A percentile compares a stretch with the other conserved stretches of the same genome.
Evolutionary conservation across 2,797 vertebrate genomes (phyloP).

Genomic region (Orientallactaga sibirica): DNA sequence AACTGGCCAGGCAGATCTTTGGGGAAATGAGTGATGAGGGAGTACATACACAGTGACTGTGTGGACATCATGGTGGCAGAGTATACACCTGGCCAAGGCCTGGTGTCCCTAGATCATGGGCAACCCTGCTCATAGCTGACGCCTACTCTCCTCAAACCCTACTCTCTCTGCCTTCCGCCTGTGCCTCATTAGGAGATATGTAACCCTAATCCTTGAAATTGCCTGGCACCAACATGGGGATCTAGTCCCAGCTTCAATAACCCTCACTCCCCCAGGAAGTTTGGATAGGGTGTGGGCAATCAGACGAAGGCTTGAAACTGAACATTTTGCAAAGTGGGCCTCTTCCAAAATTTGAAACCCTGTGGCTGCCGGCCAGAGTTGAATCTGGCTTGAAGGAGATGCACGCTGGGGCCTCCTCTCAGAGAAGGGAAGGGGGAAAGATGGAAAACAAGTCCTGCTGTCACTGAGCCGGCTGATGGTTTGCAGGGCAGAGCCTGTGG

Average conservation of each 20-base stretch:
- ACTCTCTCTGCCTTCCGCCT: background rate
- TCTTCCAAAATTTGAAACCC: constrained; percentile 64
- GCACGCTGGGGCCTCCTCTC: background rate
- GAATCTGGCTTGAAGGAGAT: background rate
- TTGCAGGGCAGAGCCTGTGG: background rate
- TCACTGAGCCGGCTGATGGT: background rate
- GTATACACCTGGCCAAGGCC: background rate
- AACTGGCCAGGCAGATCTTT: fast-evolving
- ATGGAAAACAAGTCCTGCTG: background rate
- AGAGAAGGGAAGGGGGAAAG: background rate
- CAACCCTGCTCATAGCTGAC: background rate
- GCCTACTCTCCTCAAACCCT: background rate
- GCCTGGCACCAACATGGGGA: background rate
- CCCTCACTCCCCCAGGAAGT: constrained; percentile 63
- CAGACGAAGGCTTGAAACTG: background rate
- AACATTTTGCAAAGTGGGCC: constrained; percentile 41
- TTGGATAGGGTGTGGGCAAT: constrained; percentile 62
- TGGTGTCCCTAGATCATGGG: background rate
- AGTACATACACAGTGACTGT: fast-evolving
- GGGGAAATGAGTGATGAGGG: background rate
- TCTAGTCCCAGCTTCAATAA: constrained; percentile 59
- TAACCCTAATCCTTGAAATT: constrained; percentile 45
- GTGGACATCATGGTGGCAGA: background rate
- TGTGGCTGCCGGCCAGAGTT: background rate
- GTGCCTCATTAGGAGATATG: constrained; percentile 11